A percentile compares a stretch with the other conserved stretches of the same genome.
These are phyloP conservation scores for Andrena bucephala DNA, from an alignment of 2,888 invertebrate species.

Conservation along the genomic window DNA sequence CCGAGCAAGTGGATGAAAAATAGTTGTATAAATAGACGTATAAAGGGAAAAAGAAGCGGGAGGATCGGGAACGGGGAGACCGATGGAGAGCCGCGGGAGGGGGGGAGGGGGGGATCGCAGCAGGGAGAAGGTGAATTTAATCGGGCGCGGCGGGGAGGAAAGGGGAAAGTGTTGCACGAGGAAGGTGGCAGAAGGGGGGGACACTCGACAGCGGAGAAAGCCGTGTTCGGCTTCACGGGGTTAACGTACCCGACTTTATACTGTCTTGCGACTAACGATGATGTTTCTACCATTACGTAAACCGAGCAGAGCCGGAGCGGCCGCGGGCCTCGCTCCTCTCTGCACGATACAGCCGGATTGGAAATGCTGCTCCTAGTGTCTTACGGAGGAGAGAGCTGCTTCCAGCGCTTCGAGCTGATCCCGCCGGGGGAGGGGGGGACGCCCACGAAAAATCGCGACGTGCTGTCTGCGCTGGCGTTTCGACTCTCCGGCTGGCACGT, in stretches of 20 bases:
- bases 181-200: constrained; percentile 38
- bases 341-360: constrained; percentile 29
- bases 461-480: background rate
- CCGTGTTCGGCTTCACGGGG: constrained; percentile 76
- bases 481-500: too few relatives aligned
- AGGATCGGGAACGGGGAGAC: background rate
- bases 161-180: constrained; percentile 61
- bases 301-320: constrained; percentile 49
- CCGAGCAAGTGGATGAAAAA: background rate
- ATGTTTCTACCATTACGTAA: constrained; percentile 76
- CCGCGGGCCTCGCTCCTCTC: constrained; percentile 47
- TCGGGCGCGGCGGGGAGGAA: constrained; percentile 57
- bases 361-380: constrained; percentile 53
- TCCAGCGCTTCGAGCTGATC: background rate
- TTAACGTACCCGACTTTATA: constrained; percentile 78
- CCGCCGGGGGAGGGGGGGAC: background rate
- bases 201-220: constrained; percentile 74
- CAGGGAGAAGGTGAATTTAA: constrained; percentile 67
- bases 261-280: constrained; percentile 72
- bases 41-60: background rate
- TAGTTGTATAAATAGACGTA: constrained; percentile 1
- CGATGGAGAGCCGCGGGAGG: constrained; percentile 5
- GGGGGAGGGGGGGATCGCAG: constrained; percentile 6
- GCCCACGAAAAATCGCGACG: constrained; percentile 27
- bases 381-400: constrained; percentile 43